A percentile compares a stretch with the other conserved stretches of the same genome.
Evolutionary conservation across 2,797 vertebrate species (phyloP).

Genomic region (Tinamus major): DNA sequence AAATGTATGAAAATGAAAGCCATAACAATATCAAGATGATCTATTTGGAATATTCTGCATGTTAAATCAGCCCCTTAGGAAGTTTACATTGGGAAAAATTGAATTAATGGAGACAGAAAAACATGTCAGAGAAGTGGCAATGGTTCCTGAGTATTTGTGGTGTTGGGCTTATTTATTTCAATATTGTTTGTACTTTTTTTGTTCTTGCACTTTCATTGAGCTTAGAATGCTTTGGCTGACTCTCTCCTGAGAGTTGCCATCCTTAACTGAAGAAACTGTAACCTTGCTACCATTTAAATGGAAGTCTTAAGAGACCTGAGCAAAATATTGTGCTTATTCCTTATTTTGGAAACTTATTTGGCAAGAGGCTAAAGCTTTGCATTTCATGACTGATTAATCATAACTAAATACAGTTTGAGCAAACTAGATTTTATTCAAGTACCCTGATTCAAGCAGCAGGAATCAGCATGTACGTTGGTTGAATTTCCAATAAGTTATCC

Average conservation of each 20-base stretch:
- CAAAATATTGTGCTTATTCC: background rate
- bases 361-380: background rate
- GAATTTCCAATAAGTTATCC: background rate
- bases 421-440: background rate
- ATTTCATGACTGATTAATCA: background rate
- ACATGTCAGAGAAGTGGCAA: background rate
- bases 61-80: background rate
- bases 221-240: background rate
- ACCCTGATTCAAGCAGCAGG: rapidly evolving
- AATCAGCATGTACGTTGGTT: background rate
- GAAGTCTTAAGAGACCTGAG: background rate
- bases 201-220: background rate
- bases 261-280: background rate
- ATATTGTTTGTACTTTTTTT: background rate
- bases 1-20: background rate
- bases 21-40: background rate
- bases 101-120: background rate
- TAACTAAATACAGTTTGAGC: background rate
- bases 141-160: background rate
- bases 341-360: background rate
- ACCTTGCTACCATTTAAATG: background rate
- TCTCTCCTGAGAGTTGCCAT: background rate
- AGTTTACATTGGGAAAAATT: background rate
- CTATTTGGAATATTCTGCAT: background rate
- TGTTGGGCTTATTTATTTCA: background rate